Evolutionary conservation across 2,888 invertebrate genomes (phyloP).

Genomic region (Mythimna ferrago): DNA sequence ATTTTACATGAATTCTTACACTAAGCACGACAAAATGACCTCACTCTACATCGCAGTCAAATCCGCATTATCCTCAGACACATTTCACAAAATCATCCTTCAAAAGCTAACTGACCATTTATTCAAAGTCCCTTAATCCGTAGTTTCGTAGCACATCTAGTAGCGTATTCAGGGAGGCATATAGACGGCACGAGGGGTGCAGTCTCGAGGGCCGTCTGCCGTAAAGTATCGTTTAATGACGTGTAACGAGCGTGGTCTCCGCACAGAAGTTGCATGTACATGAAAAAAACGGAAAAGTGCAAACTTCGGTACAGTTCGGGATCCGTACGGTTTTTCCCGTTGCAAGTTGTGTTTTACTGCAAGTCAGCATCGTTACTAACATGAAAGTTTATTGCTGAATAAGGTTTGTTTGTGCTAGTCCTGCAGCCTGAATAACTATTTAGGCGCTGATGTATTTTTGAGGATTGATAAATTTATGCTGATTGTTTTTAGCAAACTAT

Average conservation of each 20-base stretch:
- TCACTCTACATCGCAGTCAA: background rate
- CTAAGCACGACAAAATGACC: background rate
- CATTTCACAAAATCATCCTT: constrained; percentile 27
- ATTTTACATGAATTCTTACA: background rate
- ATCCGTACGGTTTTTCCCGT: constrained; percentile 51
- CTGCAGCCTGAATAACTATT: background rate
- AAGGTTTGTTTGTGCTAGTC: background rate
- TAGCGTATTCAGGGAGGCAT: constrained; percentile 70
- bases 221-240: constrained; percentile 91
- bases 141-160: constrained; percentile 73
- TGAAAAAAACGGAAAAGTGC: constrained; percentile 70
- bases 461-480: background rate
- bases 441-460: background rate
- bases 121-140: constrained; percentile 48
- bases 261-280: constrained; percentile 79
- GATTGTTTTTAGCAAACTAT: background rate
- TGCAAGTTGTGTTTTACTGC: background rate
- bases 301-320: constrained; percentile 48
- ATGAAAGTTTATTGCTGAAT: constrained; percentile 1
- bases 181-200: constrained; percentile 73
- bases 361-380: constrained; percentile 4
- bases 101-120: constrained; percentile 48
- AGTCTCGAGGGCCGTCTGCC: constrained; percentile 90
- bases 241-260: constrained; percentile 88
- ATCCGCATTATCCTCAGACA: background rate